A percentile compares a stretch with the other conserved stretches of the same genome.
These are phyloP conservation scores for Pristionchus mayeri DNA, from an alignment of 2,888 invertebrate species.

Conservation along the genomic window DNA sequence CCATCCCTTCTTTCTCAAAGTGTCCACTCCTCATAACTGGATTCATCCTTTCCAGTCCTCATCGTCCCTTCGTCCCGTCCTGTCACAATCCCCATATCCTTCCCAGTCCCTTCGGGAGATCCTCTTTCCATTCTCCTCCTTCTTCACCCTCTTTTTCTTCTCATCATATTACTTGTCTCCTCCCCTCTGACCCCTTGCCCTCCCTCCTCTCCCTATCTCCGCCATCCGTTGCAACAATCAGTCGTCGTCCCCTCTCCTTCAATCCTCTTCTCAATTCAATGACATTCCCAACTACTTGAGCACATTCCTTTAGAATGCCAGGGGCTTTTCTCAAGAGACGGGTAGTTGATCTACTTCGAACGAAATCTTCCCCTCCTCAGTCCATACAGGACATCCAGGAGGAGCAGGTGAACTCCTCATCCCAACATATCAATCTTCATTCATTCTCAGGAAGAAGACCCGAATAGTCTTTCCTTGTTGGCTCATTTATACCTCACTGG, in stretches of 20 bases:
- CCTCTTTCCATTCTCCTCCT: constrained; percentile 27
- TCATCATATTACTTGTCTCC: constrained; percentile 44
- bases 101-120: constrained; percentile 47
- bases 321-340: constrained; percentile 33
- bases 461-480: neutral
- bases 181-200: constrained; percentile 40
- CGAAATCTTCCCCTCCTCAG: constrained; percentile 19
- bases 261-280: constrained; percentile 8
- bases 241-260: constrained; percentile 28
- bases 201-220: constrained; percentile 21
- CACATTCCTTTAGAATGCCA: constrained; percentile 18
- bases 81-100: constrained; percentile 50
- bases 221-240: constrained; percentile 37
- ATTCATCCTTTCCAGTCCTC: constrained; percentile 21
- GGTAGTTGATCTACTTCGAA: constrained; percentile 50
- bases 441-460: constrained; percentile 19
- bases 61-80: constrained; percentile 49
- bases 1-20: neutral
- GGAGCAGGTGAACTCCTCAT: neutral
- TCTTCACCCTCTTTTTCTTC: constrained; percentile 36
- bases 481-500: constrained; percentile 49
- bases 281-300: constrained; percentile 8
- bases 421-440: neutral
- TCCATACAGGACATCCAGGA: neutral
- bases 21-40: constrained; percentile 45